These are phyloP conservation scores for Xestia xanthographa DNA, from an alignment of 2,888 invertebrate genomes.

Conservation along the genomic window DNA sequence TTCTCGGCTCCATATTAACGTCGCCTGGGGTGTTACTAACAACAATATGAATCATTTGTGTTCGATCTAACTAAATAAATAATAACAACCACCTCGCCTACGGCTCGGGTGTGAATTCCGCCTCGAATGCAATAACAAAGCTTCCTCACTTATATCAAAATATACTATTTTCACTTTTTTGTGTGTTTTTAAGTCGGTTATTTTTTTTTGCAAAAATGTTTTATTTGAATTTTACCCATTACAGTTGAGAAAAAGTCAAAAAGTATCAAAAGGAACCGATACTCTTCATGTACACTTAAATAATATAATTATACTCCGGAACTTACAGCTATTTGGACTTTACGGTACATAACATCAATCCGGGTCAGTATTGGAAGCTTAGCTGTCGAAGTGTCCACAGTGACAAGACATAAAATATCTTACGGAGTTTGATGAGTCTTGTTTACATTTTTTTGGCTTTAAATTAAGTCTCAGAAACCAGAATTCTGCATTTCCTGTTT, in stretches of 20 bases:
- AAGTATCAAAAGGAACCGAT: constrained; percentile 6
- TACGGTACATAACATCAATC: constrained; percentile 32
- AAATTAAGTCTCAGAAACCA: neutral
- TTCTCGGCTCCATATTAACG: too few species aligned
- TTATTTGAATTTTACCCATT: too few species aligned
- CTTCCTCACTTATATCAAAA: too few species aligned
- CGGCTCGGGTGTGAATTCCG: too few species aligned
- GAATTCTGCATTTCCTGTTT: neutral
- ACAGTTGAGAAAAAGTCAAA: neutral
- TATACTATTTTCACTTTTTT: too few species aligned
- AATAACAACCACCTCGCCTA: too few species aligned
- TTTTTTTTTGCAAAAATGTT: too few species aligned
- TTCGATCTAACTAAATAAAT: too few species aligned
- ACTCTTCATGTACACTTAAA: constrained; percentile 14
- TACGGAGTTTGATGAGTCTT: neutral
- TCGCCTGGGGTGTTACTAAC: too few species aligned
- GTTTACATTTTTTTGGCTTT: neutral
- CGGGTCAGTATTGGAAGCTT: constrained; percentile 25
- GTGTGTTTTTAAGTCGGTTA: too few species aligned
- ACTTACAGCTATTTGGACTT: neutral
- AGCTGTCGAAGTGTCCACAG: neutral
- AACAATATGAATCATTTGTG: too few species aligned
- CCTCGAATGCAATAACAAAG: too few species aligned
- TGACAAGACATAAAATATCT: constrained; percentile 8
- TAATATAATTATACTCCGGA: constrained; percentile 19